Evolutionary conservation across 1,140 invertebrate species (phyloP).

Genomic region (Cyclargus thomasi): DNA sequence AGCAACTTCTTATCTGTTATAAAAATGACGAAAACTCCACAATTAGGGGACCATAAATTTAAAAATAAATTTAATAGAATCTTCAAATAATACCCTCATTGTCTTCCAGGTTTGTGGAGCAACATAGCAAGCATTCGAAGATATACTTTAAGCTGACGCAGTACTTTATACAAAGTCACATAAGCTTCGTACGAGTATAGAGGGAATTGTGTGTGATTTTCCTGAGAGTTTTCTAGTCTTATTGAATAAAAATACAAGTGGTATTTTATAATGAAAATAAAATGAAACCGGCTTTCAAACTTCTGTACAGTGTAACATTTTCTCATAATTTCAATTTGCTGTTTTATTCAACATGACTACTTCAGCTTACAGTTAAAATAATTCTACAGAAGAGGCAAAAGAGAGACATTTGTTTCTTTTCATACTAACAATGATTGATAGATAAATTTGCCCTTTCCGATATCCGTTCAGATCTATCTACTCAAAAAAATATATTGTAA

Average conservation of each 20-base stretch:
- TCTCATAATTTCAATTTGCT: no score
- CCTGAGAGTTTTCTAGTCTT: background rate
- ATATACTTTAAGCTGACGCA: slow-evolving; percentile 9
- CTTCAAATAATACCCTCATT: background rate
- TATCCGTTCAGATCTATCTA: no score
- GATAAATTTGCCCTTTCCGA: no score
- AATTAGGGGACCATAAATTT: no score
- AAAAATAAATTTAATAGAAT: background rate
- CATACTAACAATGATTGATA: no score
- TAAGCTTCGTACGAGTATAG: slow-evolving; percentile 4
- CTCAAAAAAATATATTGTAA: no score
- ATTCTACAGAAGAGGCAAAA: no score
- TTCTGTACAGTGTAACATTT: no score
- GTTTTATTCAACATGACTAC: background rate
- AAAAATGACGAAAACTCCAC: no score
- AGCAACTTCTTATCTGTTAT: no score
- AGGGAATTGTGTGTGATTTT: background rate
- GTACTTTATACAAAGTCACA: slow-evolving; percentile 9
- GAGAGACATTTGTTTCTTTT: no score
- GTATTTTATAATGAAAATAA: background rate
- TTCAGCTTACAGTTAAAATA: no score
- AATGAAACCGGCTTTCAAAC: background rate
- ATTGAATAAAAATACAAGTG: background rate
- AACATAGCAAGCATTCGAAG: slow-evolving; percentile 13
- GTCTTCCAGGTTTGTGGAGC: background rate